Evolutionary conservation across 2,888 invertebrate genomes (phyloP).

Genomic region (Ypsolopha sequella): DNA sequence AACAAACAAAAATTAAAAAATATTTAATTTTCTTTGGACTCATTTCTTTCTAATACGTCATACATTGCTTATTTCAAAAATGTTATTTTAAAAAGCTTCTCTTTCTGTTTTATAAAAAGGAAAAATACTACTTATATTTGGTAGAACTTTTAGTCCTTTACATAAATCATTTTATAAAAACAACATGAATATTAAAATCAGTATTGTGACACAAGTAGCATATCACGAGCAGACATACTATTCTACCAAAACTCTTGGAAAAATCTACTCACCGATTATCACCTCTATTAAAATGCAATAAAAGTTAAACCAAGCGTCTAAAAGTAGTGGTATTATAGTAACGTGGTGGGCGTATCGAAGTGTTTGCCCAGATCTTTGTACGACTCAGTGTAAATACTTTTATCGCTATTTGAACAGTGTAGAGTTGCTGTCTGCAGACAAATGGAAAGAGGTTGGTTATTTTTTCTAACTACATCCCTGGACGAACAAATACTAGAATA

Average conservation of each 20-base stretch:
- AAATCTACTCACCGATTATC: no score
- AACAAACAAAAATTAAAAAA: no score
- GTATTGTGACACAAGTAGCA: slow-evolving; percentile 3
- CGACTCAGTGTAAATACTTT: slow-evolving; percentile 61
- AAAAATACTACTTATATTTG: neutral
- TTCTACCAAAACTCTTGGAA: no score
- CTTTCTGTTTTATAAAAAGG: neutral
- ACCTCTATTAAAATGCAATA: no score
- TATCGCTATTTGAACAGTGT: slow-evolving; percentile 62
- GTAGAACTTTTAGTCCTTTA: no score
- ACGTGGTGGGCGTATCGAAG: slow-evolving; percentile 43
- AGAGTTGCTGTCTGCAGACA: slow-evolving; percentile 42
- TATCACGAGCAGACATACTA: slow-evolving; percentile 3
- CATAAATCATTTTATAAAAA: no score
- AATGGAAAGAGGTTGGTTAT: neutral
- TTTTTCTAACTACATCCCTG: neutral
- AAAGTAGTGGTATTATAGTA: neutral
- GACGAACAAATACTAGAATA: neutral
- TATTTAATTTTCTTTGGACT: no score
- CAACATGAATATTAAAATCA: no score
- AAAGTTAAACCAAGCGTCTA: no score
- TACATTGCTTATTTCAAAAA: no score
- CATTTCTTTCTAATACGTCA: no score
- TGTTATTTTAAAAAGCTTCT: neutral
- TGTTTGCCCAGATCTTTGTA: slow-evolving; percentile 63